Conservation (phyloP, 2,888 invertebrate genomes). For the Eugnorisma glareosa region DNA sequence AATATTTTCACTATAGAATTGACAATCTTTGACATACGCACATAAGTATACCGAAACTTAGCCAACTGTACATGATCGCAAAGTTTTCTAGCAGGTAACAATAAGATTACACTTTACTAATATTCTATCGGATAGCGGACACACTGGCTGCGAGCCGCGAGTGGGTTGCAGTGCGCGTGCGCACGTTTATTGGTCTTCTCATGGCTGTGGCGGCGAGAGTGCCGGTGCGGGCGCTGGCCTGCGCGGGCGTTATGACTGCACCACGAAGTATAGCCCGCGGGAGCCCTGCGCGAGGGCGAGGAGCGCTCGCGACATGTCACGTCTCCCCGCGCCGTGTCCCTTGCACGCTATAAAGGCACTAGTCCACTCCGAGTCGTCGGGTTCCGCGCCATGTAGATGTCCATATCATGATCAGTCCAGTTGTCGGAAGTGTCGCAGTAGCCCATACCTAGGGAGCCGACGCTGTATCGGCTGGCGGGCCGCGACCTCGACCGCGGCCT, state of each 20-base stretch:
- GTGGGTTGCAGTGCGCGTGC: slow-evolving; percentile 64
- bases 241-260: slow-evolving; percentile 74
- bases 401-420: slow-evolving; percentile 99
- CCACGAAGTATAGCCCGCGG: slow-evolving; percentile 75
- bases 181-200: slow-evolving; percentile 56
- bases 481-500: slow-evolving; percentile 95
- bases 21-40: slow-evolving; percentile 23
- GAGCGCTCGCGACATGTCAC: slow-evolving; percentile 72
- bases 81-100: slow-evolving; percentile 64
- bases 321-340: slow-evolving; percentile 74
- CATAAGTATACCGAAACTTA: slow-evolving; percentile 43
- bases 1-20: slow-evolving; percentile 15
- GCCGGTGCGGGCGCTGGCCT: slow-evolving; percentile 67
- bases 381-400: slow-evolving; percentile 98
- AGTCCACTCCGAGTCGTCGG: slow-evolving; percentile 96
- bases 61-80: slow-evolving; percentile 56
- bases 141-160: slow-evolving; percentile 56
- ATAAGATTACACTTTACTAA: slow-evolving; percentile 59
- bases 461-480: slow-evolving; percentile 94
- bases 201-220: slow-evolving; percentile 67
- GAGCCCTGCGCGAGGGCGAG: slow-evolving; percentile 73
- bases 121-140: slow-evolving; percentile 61
- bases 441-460: slow-evolving; percentile 95
- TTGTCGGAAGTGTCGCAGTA: slow-evolving; percentile 97
- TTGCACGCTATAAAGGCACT: slow-evolving; percentile 93